Evolutionary conservation across 2,888 invertebrate species (phyloP), one percentile per base, ranked within the genome.

Genomic region (Hirtodrosophila cameraria): DNA sequence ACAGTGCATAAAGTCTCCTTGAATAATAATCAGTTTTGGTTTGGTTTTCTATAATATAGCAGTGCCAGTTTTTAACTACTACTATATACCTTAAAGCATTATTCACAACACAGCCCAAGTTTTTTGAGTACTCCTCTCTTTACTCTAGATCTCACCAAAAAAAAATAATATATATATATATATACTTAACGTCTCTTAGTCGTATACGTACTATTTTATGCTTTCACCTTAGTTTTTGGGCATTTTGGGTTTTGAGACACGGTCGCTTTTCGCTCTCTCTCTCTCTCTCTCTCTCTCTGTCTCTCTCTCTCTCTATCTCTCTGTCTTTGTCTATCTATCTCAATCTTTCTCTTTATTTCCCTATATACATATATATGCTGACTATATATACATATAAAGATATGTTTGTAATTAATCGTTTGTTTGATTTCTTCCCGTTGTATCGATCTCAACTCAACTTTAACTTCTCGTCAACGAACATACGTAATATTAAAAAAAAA

Each of bases 341-440:
- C n/a, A n/a, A n/a, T n/a, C n/a, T 48, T 70, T 38, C 16, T 39
- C 12, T 53, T 16, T 62, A 45, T n/a, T n/a, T n/a, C n/a, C n/a
- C n/a, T 57, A 49, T 55, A 54, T 18, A 58, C 25, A 68, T 36
- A 63, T 49, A 62, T 63, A 71, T 54, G 49, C 68, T 50, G 68
- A 64, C 25, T 68, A 64, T 62, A 58, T 75, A 57, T 61, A 48
- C 35, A 69, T 57, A 55, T 45, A 60, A 78, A 74, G 64, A 75
- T 75, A 78, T 72, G 82, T 75, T 75, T 79, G 70, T 82, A 76
- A 75, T 79, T 86, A 83, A 86, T 83, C 63, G 64, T 82, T 81
- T 83, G 57, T 83, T 85, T 84, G 68, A 82, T 86, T 84, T 85
- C 82, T 86, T 84, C 76, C 78, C 80, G 67, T 84, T 81, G 74